Base-by-base conservation (phyloP, 37 sponge, comb jelly and placozoan species). In the Cladorhizidae sp. region DNA sequence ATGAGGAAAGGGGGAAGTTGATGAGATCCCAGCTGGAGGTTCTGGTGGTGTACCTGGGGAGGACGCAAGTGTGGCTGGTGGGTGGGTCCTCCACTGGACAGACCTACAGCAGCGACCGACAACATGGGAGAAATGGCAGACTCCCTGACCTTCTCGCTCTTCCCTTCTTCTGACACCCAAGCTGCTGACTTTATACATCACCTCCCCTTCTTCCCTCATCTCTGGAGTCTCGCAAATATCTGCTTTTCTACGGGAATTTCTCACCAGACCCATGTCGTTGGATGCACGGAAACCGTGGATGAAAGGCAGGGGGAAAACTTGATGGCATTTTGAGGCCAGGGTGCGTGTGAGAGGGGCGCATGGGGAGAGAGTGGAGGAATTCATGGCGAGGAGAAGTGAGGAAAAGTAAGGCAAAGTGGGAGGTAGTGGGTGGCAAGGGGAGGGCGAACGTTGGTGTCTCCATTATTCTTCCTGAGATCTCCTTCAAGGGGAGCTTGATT, bases 331-430 rank as follows among this genome's bases (percentile, higher is more conserved):
- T 72, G 81, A 41, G 71, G 65, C 79, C 73, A 31, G 58, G 45
- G 0, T 57, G 81, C 17, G 81, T 77, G 2, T 58, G 78, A 11
- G 83, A 81, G 32, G 83, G 90, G 38, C 79, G 74, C 18, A 76
- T 51, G 0, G 83, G 91, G 26, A 82, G 83, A 18, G 91, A 86
- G 68, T 73, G 74, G 87, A 82, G 79, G 78, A 61, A 63, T 36
- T 61, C 23, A 55, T 25, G 50, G 73, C 57, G 5, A 40, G 50
- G 41, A 64, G n/a, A 31, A 74, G 50, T 11, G 57, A 83, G 25
- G 85, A 72, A 49, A 81, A 81, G 86, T 61, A 72, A 79, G 26
- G 86, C 57, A 65, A 76, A 89, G 55, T 82, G 88, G 6, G 88
- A 56, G 77, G 77, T 67, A 15, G 75, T 49, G 8, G 75, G 59